Evolutionary conservation across 2,888 invertebrate species (phyloP).

Genomic region (Gibbula magus): DNA sequence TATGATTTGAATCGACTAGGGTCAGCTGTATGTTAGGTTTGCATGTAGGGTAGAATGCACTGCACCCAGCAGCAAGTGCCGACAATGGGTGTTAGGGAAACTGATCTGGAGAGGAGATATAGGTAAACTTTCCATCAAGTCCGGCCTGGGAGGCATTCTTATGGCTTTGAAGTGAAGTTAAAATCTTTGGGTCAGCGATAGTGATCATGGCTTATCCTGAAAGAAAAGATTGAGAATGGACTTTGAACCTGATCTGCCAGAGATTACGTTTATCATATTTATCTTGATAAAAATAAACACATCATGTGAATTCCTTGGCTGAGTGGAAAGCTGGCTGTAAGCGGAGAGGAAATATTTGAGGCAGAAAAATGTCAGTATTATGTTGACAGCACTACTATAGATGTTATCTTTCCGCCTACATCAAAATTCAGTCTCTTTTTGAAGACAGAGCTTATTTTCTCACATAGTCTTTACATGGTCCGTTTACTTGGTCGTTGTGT

Average conservation of each 20-base stretch:
- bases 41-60: neutral
- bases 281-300: conserved; percentile 10
- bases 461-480: no score
- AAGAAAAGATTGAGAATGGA: conserved; percentile 15
- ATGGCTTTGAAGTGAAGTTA: neutral
- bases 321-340: neutral
- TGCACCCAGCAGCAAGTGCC: neutral
- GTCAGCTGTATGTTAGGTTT: no score
- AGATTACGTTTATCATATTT: conserved; percentile 13
- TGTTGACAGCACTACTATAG: neutral
- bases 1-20: no score
- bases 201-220: neutral
- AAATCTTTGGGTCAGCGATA: neutral
- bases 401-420: neutral
- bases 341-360: neutral
- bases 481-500: no score
- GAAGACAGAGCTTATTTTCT: no score
- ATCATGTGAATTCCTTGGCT: conserved; percentile 1
- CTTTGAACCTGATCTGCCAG: conserved; percentile 9
- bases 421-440: no score
- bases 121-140: conserved; percentile 3
- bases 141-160: conserved; percentile 2
- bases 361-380: conserved; percentile 5
- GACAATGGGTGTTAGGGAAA: neutral
- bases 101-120: neutral